These are phyloP conservation scores for Scomberomorus guttatus DNA, from an alignment of 2,797 vertebrate genomes.

Conservation along the genomic window DNA sequence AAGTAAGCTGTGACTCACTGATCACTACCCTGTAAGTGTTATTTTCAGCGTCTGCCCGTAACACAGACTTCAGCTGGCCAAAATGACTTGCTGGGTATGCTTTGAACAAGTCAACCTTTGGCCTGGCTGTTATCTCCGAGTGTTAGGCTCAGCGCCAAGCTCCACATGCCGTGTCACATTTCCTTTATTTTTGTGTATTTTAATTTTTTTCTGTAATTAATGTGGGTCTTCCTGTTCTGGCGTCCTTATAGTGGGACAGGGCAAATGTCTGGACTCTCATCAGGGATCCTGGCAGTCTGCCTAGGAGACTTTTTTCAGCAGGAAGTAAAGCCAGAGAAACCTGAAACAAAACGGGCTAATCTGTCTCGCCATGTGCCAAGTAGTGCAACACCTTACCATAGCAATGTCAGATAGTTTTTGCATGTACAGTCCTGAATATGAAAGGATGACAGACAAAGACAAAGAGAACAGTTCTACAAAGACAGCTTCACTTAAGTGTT, in stretches of 20 bases:
- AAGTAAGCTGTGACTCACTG: conserved; percentile 52
- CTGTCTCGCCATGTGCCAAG: conserved; percentile 12
- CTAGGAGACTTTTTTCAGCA: conserved; percentile 13
- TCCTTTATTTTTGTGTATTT: conserved; percentile 3
- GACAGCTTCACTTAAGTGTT: background rate
- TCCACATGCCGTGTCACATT: conserved; percentile 28
- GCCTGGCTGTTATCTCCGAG: conserved; percentile 33
- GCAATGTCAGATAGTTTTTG: conserved; percentile 13
- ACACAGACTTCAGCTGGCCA: conserved; percentile 32
- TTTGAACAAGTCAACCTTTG: conserved; percentile 54
- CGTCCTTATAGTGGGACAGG: conserved; percentile 40
- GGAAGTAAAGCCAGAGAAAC: conserved; percentile 37
- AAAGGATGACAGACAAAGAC: conserved; percentile 32
- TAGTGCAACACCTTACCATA: conserved; percentile 10
- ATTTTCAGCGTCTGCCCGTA: conserved; percentile 39
- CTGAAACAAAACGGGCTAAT: conserved; percentile 41
- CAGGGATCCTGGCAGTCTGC: conserved; percentile 38
- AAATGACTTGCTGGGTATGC: conserved; percentile 14
- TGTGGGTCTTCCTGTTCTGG: conserved; percentile 50
- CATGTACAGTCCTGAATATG: background rate
- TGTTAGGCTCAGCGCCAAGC: conserved; percentile 41
- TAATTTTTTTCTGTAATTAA: conserved; percentile 32
- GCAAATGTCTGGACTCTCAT: conserved; percentile 49
- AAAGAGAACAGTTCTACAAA: conserved; percentile 26
- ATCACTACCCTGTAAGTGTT: conserved; percentile 44